These are phyloP conservation scores for Australoheros scitulus DNA, from an alignment of 2,113 vertebrate genomes.

Conservation along the genomic window DNA sequence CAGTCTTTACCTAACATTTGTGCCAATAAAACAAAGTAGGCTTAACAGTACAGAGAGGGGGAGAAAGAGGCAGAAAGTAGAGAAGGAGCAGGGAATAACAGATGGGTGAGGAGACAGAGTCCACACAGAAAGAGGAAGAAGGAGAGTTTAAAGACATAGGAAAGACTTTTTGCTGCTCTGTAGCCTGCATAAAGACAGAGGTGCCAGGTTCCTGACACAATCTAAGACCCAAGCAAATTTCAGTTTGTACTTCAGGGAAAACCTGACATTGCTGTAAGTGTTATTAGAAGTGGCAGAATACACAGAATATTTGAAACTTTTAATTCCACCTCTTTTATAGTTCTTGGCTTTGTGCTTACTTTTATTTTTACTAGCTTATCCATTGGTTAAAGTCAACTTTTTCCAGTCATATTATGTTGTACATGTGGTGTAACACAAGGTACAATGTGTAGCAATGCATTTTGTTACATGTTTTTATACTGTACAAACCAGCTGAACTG, in stretches of 20 bases:
- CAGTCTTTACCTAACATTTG: slow-evolving; percentile 61
- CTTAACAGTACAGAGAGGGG: slow-evolving; percentile 24
- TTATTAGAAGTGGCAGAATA: neutral
- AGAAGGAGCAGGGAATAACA: neutral
- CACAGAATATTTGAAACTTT: neutral
- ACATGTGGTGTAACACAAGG: neutral
- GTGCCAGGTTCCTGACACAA: neutral
- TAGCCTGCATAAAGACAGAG: neutral
- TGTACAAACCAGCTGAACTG: neutral
- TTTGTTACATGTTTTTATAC: neutral
- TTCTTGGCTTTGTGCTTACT: neutral
- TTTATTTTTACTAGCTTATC: neutral
- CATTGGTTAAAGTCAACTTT: neutral
- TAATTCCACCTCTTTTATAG: neutral
- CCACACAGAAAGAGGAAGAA: neutral
- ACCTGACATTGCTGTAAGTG: neutral
- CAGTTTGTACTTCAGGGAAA: neutral
- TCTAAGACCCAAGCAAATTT: slow-evolving; percentile 13
- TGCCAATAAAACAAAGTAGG: slow-evolving; percentile 60
- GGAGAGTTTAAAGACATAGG: neutral
- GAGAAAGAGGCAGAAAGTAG: slow-evolving; percentile 11
- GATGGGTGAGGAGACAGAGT: neutral
- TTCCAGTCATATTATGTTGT: neutral
- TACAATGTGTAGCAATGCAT: neutral
- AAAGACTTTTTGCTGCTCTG: neutral